Evolutionary conservation across 2,797 vertebrate genomes (phyloP).

Genomic region (Mustela erminea): DNA sequence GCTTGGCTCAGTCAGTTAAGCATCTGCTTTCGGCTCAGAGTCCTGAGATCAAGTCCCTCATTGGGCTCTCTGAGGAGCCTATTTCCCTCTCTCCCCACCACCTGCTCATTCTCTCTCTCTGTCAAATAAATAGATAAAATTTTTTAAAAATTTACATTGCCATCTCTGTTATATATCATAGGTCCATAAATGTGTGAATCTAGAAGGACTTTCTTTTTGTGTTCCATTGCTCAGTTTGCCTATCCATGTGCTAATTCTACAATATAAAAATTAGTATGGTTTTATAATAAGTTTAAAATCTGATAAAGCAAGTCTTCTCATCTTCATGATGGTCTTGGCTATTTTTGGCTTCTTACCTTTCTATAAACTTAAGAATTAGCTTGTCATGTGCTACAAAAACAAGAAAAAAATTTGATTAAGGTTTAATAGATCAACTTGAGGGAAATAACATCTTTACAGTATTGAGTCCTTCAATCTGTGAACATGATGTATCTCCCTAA

Average conservation of each 20-base stretch:
- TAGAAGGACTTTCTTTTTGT: background rate
- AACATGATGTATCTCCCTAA: background rate
- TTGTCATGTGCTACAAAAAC: background rate
- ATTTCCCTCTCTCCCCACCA: background rate
- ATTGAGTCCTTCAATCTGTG: background rate
- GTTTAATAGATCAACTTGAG: background rate
- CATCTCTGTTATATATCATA: background rate
- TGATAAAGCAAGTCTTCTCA: background rate
- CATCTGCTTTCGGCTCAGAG: background rate
- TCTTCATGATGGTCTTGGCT: background rate
- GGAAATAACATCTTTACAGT: background rate
- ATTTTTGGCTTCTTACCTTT: background rate
- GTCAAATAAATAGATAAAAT: background rate
- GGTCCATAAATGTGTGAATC: background rate
- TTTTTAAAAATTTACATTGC: background rate
- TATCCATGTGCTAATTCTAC: background rate
- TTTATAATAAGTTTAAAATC: background rate
- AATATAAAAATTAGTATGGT: slow-evolving; percentile 1
- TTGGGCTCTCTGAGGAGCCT: background rate
- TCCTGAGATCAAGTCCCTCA: background rate
- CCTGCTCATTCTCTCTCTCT: background rate
- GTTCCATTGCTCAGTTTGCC: background rate
- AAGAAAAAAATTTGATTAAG: slow-evolving; percentile 36
- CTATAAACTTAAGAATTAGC: slow-evolving; percentile 28
- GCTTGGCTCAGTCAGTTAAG: background rate